These are phyloP conservation scores for Leptinotarsa haldemani DNA, from an alignment of 2,888 invertebrate genomes.

Conservation along the genomic window DNA sequence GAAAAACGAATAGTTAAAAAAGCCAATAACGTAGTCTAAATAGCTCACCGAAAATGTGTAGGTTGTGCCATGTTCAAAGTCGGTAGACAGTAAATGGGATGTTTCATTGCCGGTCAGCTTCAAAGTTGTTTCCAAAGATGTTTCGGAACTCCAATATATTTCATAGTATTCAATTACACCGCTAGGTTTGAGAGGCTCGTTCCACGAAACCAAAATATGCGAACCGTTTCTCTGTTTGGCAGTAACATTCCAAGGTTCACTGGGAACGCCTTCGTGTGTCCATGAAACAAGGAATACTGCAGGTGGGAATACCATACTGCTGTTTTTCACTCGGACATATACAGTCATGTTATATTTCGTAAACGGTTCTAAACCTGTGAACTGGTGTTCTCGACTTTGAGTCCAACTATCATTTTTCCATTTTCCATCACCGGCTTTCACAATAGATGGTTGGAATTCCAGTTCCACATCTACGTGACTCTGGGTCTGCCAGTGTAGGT, in stretches of 20 bases:
- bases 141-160: constrained; percentile 74
- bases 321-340: constrained; percentile 74
- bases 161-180: constrained; percentile 75
- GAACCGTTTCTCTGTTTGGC: constrained; percentile 75
- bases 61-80: constrained; percentile 69
- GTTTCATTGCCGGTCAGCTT: constrained; percentile 65
- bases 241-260: constrained; percentile 75
- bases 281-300: constrained; percentile 65
- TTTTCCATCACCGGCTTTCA: constrained; percentile 63
- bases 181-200: constrained; percentile 72
- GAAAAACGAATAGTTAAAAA: constrained; percentile 29
- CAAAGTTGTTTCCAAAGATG: constrained; percentile 69
- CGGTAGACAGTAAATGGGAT: constrained; percentile 69
- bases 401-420: constrained; percentile 77
- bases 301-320: constrained; percentile 72
- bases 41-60: constrained; percentile 81
- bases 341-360: constrained; percentile 85
- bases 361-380: constrained; percentile 74
- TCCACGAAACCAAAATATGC: constrained; percentile 78
- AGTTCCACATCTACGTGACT: constrained; percentile 63
- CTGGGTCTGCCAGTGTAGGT: constrained; percentile 29
- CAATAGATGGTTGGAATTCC: constrained; percentile 78
- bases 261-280: constrained; percentile 78
- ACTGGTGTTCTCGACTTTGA: constrained; percentile 71
- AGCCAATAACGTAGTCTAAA: not conserved